Evolutionary conservation across 2,888 invertebrate genomes (phyloP), one percentile per base, ranked within the genome.

Genomic region (Mythimna impura): DNA sequence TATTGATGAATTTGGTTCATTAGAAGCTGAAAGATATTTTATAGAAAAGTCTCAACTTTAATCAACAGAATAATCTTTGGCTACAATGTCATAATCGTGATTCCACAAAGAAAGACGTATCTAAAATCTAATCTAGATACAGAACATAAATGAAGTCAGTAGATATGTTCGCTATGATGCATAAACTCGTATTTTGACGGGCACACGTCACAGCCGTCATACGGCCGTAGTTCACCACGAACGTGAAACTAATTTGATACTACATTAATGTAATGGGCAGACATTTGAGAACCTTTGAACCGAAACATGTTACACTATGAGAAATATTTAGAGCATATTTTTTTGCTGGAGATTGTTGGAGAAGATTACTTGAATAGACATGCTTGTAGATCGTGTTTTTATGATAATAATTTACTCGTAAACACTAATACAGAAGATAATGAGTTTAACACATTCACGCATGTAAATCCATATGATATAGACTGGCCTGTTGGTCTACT

Each of bases 181-280:
- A 65, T 74, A 64, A 57, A 58, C 63, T 65, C 62, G 62, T 77
- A 68, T 83, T 80, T 73, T 80, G 82, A 82, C 80, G 60, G 54
- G 76, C 54, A 30, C 58, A 71, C 68, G 61, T 82, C 82, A 69
- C 66, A 55, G 60, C 71, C 72, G 76, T 76, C 81, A 66, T 22
- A 79, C 68, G 66, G 66, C 34, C 52, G 60, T 52, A 74, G 66
- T 76, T 54, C 54, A 78, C 79, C 40, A 43, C 40, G 64, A 62
- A 71, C 61, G 54, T 72, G 81, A 65, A 76, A 70, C 69, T 79
- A 82, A 81, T 81, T 68, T 69, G 69, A 70, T 67, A 64, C 79
- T 30, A 81, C 81, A 81, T 78, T 81, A 80, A 80, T 81, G 66
- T 73, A 66, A 71, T 66, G 72, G 73, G 65, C 50, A 81, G 77